Evolutionary conservation across 2,888 invertebrate species (phyloP), one percentile per base, ranked within the genome.

Genomic region (Odontomyia ornata): DNA sequence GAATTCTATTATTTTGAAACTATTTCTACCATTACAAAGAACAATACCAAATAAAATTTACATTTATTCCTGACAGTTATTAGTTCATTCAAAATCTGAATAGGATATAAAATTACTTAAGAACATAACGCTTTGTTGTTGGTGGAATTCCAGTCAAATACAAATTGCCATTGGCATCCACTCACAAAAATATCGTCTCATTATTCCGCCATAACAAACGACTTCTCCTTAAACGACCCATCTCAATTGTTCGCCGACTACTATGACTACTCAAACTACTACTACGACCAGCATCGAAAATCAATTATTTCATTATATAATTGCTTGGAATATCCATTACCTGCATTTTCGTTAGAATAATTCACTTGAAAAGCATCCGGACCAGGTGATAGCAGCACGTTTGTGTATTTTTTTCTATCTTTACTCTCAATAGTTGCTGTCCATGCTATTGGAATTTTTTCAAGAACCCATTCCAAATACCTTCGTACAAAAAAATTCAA

Each of bases 251-350:
- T n/a, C n/a, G 13, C 60, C 11, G 21, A 21, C 60, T 23, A 25
- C 60, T 60, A 60, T 60, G 7, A 46, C 3, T 23, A 18, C 36
- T 36, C 36, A n/a, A n/a, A n/a, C 9, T 36, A 36, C 36, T 36
- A 36, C 36, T 36, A 36, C 36, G 9, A 36, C 36, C 9, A 3
- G 5, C 36, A 36, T 36, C 65, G 18, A 65, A 18, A 47, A 46
- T 21, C 69, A 69, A 69, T 69, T 46, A 69, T 47, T 69, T 69
- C 69, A 69, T 47, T 46, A 69, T 21, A 69, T 69, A 69, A 46
- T 69, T 30, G 47, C 30, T 69, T 47, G 43, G 30, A 23, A 46
- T 47, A 69, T 69, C 69, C 47, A 69, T 30, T 47, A 47, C 69
- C 65, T 65, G 65, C 69, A 69, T 69, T 69, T 69, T 47, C 21